Evolutionary conservation across 2,797 vertebrate species (phyloP), one percentile per base, ranked within the genome.

Genomic region (Delichon dasypus): DNA sequence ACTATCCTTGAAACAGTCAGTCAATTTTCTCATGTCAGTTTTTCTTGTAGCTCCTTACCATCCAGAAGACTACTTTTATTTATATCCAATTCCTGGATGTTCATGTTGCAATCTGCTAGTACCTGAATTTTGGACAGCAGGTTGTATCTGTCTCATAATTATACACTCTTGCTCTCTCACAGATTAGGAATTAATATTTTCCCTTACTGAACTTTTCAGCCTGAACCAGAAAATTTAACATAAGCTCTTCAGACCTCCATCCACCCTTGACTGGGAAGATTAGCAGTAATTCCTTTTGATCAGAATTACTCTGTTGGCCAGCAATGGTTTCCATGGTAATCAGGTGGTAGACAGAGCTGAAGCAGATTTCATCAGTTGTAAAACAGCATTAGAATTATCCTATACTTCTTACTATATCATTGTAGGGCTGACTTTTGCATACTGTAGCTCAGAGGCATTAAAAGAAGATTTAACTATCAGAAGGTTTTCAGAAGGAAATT

Each of bases 251-350:
- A 97, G 97, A 97, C 95, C 92, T 93, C 92, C 85, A 94, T 76
- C 87, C 92, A 96, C 85, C 87, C 82, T 97, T 97, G 93, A 94
- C 93, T 95, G 55, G 61, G 81, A 97, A 95, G 96, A 98, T 97
- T 98, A 98, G 97, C 94, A 97, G 97, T 97, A 97, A 97, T 96
- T 97, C 97, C 62, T 97, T 97, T 97, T 97, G 96, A 98, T 98
- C 97, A 95, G 95, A 97, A 97, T 96, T 97, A 94, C 89, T 97
- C 68, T 70, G 79, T 96, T 97, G 97, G 92, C 88, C 93, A 97
- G 96, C 82, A 96, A 78, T 97, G 57, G 96, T 98, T 98, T 97
- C 98, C 97, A 98, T 97, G 95, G 97, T 95, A 97, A 98, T 98
- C 96, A 96, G 92, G 96, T 95, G 86, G 97, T 95, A 96, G 96